Base-by-base conservation (phyloP, 2,113 vertebrate species). In the Sitta europaea region DNA sequence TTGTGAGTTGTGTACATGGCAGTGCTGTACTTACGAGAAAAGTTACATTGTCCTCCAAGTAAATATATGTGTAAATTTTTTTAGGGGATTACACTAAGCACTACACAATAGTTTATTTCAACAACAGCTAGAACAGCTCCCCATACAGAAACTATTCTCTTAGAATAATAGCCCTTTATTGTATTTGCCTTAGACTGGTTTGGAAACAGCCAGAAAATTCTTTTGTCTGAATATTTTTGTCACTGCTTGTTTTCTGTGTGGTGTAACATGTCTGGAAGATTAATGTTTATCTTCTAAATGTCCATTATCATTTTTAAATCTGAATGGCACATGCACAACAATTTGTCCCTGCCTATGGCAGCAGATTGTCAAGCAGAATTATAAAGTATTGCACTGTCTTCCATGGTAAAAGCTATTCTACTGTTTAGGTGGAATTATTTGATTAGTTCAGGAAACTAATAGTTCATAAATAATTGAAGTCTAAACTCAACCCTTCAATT, bases 391-490 rank as follows among this genome's bases (percentile, higher is more conserved):
- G 36, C 81, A 57, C 48, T 86, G 75, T 48, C 63, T 86, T 86
- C 36, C 28, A 2, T 40, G 55, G 78, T 80, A 77, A 90, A 92
- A 96, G 36, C 85, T 83, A 45, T 90, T 92, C 59, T 80, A 36
- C 88, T 92, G 4, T 86, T 92, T 61, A 80, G 78, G 67, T 93
- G 85, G 58, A 93, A 95, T 95, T 94, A 88, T 97, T 94, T 94
- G 58, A 93, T 96, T 93, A 93, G 59, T 81, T 90, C 31, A 27
- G 79, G 76, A 88, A 88, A 92, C 61, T 81, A 92, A 92, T 92
- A 93, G 85, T 74, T 93, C 79, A 90, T 96, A 93, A 93, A 94
- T 90, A 93, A 92, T 86, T 86, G 86, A 86, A 93, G 40, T 84
- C 72, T 67, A 77, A 93, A 90, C 51, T 88, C 87, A 90, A 5